phyloP scores from a whole-genome alignment of 2,113 vertebrate species.

The Cebus imitator region DNA sequence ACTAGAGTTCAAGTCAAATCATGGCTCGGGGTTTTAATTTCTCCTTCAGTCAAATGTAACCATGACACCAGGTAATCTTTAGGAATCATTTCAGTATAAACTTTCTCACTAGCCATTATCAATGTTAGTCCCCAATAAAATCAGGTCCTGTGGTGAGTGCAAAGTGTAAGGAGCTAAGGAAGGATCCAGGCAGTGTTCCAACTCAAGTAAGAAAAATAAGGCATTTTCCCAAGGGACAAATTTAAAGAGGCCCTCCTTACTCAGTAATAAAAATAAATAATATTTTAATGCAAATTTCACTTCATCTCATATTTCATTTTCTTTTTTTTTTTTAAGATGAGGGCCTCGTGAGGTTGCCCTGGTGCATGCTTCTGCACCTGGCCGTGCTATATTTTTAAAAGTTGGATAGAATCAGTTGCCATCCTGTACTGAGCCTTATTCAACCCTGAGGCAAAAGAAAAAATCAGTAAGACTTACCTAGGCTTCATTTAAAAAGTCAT shows the following conservation, averaged over 20 bases:
- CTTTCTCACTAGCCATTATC: background rate
- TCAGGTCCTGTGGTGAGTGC: accelerated
- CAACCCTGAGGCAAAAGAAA: background rate
- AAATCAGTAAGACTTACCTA: background rate
- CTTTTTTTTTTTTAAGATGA: background rate
- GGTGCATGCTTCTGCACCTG: background rate
- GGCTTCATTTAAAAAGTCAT: background rate
- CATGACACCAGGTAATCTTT: background rate
- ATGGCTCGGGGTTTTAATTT: background rate
- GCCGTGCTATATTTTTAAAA: background rate
- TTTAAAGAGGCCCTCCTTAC: background rate
- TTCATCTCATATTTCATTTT: no score
- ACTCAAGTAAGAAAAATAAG: background rate
- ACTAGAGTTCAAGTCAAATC: background rate
- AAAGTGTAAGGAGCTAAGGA: background rate
- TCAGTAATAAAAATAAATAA: background rate
- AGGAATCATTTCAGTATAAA: background rate
- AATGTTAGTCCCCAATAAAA: background rate
- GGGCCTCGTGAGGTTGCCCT: no score
- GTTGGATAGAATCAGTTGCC: background rate
- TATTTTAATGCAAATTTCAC: background rate
- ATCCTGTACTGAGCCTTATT: background rate
- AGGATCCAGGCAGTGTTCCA: background rate
- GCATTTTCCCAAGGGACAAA: background rate
- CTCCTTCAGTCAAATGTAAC: background rate